phyloP scores from a whole-genome alignment of 2,113 vertebrate genomes.

The Toxotes chatareus region DNA sequence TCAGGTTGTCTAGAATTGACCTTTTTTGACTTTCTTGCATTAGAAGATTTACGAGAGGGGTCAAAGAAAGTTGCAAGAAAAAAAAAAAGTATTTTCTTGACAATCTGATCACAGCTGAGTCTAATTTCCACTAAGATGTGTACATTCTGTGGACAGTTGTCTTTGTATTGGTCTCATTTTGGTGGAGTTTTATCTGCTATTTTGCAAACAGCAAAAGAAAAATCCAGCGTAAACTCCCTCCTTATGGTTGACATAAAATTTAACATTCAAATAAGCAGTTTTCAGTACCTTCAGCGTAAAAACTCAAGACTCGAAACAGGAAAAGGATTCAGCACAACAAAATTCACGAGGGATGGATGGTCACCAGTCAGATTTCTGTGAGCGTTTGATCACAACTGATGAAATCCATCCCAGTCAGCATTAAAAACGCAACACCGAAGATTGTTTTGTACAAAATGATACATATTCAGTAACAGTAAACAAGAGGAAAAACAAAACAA shows the following conservation, averaged over 20 bases:
- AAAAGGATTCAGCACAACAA: background rate
- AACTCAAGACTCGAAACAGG: conserved; percentile 11
- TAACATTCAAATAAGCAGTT: conserved; percentile 54
- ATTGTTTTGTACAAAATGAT: conserved; percentile 26
- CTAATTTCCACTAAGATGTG: background rate
- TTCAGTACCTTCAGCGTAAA: conserved; percentile 34
- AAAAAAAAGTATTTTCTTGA: background rate
- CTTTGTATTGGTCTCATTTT: conserved; percentile 40
- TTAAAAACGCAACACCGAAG: background rate
- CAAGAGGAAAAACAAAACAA: background rate
- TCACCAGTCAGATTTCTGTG: background rate
- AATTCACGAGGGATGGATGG: background rate
- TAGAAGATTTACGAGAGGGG: background rate
- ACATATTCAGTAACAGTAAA: conserved; percentile 20
- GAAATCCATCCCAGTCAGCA: background rate
- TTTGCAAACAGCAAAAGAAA: background rate
- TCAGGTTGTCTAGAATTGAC: background rate
- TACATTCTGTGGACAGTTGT: conserved; percentile 66
- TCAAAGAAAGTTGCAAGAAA: background rate
- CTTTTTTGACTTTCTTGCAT: background rate
- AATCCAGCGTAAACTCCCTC: background rate
- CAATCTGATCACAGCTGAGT: background rate
- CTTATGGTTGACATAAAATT: background rate
- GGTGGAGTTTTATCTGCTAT: background rate
- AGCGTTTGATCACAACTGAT: conserved; percentile 21